Evolutionary conservation across 2,888 invertebrate species (phyloP).

Genomic region (Erebia ligea): DNA sequence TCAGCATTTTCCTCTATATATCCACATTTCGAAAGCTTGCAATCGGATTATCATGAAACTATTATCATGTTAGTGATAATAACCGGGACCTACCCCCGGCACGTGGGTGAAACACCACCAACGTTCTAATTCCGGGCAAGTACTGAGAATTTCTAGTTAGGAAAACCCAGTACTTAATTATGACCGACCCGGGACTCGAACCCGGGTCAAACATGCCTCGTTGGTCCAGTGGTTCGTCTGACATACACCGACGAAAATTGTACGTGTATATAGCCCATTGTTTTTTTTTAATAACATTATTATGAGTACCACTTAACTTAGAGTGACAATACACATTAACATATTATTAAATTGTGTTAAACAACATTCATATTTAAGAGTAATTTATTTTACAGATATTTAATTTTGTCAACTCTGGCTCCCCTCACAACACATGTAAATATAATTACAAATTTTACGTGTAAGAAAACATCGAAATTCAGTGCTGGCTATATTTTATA

Average conservation of each 20-base stretch:
- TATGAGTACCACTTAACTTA: background rate
- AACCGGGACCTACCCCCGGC: too few relatives aligned
- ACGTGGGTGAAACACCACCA: too few relatives aligned
- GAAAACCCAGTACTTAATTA: too few relatives aligned
- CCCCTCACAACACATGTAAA: conserved; percentile 66
- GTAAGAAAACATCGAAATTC: conserved; percentile 80
- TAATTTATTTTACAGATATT: conserved; percentile 45
- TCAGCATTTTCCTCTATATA: too few relatives aligned
- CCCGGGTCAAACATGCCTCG: too few relatives aligned
- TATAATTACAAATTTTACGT: conserved; percentile 72
- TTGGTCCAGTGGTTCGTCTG: background rate
- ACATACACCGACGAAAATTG: background rate
- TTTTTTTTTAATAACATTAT: background rate
- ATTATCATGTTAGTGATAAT: too few relatives aligned
- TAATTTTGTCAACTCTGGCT: conserved; percentile 49
- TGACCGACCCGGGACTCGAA: too few relatives aligned
- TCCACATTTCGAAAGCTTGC: too few relatives aligned
- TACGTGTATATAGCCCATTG: background rate
- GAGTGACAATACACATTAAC: conserved; percentile 3
- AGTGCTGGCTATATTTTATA: conserved; percentile 75
- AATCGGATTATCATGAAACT: too few relatives aligned
- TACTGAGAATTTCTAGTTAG: too few relatives aligned
- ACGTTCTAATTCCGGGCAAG: too few relatives aligned
- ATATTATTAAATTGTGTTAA: conserved; percentile 35
- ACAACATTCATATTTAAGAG: conserved; percentile 41